A percentile compares a stretch with the other conserved stretches of the same genome.
Conservation (phyloP, 2,888 invertebrate genomes). For the Epistrophe eligans region DNA sequence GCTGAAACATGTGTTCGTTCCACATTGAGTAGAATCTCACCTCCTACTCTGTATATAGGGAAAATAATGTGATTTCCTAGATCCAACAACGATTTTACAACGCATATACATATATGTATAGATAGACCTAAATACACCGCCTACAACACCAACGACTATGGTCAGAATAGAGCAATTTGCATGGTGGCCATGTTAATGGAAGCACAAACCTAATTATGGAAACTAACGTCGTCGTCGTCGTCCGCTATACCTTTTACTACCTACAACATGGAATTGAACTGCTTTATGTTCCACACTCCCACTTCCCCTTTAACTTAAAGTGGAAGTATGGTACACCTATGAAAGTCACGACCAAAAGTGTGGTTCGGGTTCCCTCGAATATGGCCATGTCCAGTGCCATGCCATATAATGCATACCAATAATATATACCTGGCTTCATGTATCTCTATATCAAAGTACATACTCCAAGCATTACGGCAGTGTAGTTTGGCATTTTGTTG, state of each 20-base stretch:
- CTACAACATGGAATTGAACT: background rate
- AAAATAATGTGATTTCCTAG: slow-evolving; percentile 55
- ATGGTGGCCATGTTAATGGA: slow-evolving; percentile 70
- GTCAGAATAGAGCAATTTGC: slow-evolving; percentile 73
- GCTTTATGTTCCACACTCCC: background rate
- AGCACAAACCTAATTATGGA: slow-evolving; percentile 74
- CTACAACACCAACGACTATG: slow-evolving; percentile 22
- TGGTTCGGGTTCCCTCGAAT: slow-evolving; percentile 29
- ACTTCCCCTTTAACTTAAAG: background rate
- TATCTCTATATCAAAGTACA: background rate
- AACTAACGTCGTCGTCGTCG: slow-evolving; percentile 39
- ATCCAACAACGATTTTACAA: slow-evolving; percentile 28
- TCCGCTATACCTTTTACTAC: background rate
- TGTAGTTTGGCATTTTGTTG: slow-evolving; percentile 9
- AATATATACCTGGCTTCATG: slow-evolving; percentile 7
- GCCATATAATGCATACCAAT: slow-evolving; percentile 52
- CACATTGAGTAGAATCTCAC: slow-evolving; percentile 17
- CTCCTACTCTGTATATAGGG: background rate
- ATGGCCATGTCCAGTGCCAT: slow-evolving; percentile 43
- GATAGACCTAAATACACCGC: background rate
- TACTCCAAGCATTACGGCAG: background rate
- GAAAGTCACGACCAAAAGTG: slow-evolving; percentile 65
- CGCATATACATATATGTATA: too few relatives aligned
- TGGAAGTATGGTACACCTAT: slow-evolving; percentile 23
- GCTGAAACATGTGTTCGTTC: slow-evolving; percentile 38